Evolutionary conservation across 2,797 vertebrate species (phyloP).

Genomic region (Acomys russatus): DNA sequence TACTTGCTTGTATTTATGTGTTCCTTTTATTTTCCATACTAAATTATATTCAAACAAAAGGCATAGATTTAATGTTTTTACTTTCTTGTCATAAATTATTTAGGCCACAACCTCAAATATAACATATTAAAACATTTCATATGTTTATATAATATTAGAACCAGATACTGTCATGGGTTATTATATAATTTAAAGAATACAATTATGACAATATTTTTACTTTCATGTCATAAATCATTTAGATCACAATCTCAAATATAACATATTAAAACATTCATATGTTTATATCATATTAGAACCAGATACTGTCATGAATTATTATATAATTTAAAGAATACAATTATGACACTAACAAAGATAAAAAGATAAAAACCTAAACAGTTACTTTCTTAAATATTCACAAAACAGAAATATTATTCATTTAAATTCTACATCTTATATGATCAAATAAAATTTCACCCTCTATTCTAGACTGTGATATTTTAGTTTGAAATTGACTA

Average conservation of each 20-base stretch:
- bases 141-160: conserved; percentile 36
- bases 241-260: not conserved
- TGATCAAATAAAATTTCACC: not conserved
- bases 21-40: not conserved
- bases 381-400: not conserved
- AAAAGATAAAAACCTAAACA: not conserved
- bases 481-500: not conserved
- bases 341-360: not conserved
- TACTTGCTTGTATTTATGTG: not conserved
- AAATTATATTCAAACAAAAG: not conserved
- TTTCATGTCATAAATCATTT: not conserved
- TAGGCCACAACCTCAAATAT: not conserved
- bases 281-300: conserved; percentile 28
- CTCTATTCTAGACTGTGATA: not conserved
- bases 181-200: conserved; percentile 6
- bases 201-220: conserved; percentile 36
- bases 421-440: not conserved
- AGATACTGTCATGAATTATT: not conserved
- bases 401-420: not conserved
- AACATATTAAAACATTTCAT: not conserved
- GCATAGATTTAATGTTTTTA: not conserved
- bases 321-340: conserved; percentile 19
- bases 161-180: not conserved
- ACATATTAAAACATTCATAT: not conserved
- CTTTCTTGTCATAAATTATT: not conserved